A percentile compares a stretch with the other conserved stretches of the same genome.
Conservation (phyloP, 2,797 vertebrate genomes). For the Lagocephalus sceleratus region DNA sequence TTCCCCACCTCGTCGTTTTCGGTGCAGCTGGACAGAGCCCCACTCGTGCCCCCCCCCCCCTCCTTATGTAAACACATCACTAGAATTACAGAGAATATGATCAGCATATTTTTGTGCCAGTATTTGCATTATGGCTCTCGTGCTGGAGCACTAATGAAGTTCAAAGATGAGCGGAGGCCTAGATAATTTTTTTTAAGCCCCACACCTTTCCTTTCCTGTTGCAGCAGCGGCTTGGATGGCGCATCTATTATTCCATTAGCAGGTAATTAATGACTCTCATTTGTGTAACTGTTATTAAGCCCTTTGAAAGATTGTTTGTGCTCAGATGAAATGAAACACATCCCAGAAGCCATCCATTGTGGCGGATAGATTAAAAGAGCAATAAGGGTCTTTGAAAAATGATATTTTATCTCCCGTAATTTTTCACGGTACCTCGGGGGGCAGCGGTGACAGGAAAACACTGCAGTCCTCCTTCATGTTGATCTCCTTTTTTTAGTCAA, state of each 20-base stretch:
- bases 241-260: constrained; percentile 91
- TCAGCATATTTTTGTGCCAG: constrained; percentile 66
- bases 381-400: constrained; percentile 96
- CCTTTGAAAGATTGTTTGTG: constrained; percentile 86
- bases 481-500: constrained; percentile 87
- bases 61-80: constrained; percentile 68
- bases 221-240: constrained; percentile 69
- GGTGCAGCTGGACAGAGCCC: constrained; percentile 48
- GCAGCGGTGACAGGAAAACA: constrained; percentile 89
- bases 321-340: constrained; percentile 87
- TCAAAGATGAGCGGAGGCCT: constrained; percentile 60
- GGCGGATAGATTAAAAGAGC: constrained; percentile 91
- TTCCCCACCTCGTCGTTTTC: constrained; percentile 45
- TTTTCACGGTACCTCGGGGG: constrained; percentile 92
- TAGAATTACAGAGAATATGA: constrained; percentile 56
- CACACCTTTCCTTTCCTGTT: constrained; percentile 59
- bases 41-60: constrained; percentile 30
- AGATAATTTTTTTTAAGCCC: constrained; percentile 52
- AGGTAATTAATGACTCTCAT: constrained; percentile 90
- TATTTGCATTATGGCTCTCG: constrained; percentile 66
- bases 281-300: constrained; percentile 90
- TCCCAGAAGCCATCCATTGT: constrained; percentile 89
- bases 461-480: constrained; percentile 93
- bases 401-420: constrained; percentile 94
- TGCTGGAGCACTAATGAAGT: constrained; percentile 69